Evolutionary conservation across 2,888 invertebrate species (phyloP).

Genomic region (Troides aeacus): DNA sequence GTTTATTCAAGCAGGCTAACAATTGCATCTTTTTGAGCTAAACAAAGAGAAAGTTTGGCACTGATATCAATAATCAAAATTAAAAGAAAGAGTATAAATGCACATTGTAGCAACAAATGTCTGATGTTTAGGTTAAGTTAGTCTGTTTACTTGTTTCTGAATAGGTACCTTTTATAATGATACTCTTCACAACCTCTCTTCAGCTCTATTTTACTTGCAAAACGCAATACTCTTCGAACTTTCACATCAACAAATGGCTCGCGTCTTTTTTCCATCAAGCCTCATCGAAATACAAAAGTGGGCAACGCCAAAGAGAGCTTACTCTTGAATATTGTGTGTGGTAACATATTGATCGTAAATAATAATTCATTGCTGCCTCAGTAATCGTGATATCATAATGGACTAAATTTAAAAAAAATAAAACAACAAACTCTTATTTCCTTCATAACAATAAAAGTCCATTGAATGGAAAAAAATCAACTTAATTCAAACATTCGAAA

Average conservation of each 20-base stretch:
- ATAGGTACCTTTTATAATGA: slow-evolving; percentile 79
- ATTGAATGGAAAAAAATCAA: slow-evolving; percentile 76
- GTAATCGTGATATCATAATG: slow-evolving; percentile 67
- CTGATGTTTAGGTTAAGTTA: slow-evolving; percentile 66
- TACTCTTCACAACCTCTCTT: slow-evolving; percentile 77
- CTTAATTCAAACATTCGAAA: slow-evolving; percentile 78
- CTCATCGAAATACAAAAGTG: slow-evolving; percentile 9
- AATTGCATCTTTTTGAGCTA: slow-evolving; percentile 80
- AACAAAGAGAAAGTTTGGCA: slow-evolving; percentile 79
- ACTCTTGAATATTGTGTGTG: slow-evolving; percentile 75
- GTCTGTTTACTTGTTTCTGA: slow-evolving; percentile 75
- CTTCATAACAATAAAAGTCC: slow-evolving; percentile 77
- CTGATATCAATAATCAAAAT: slow-evolving; percentile 76
- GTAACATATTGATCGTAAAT: slow-evolving; percentile 72
- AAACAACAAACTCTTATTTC: slow-evolving; percentile 75
- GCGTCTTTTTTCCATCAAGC: slow-evolving; percentile 3
- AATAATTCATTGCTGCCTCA: slow-evolving; percentile 75
- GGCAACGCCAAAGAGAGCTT: slow-evolving; percentile 75
- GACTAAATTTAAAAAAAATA: slow-evolving; percentile 65
- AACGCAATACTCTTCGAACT: slow-evolving; percentile 63
- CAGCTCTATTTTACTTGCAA: slow-evolving; percentile 64
- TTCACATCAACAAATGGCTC: slow-evolving; percentile 23
- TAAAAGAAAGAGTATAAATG: slow-evolving; percentile 75
- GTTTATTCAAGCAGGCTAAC: slow-evolving; percentile 77
- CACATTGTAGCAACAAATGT: slow-evolving; percentile 73